Conservation (phyloP, 2,113 vertebrate genomes). For the Esox niger region DNA sequence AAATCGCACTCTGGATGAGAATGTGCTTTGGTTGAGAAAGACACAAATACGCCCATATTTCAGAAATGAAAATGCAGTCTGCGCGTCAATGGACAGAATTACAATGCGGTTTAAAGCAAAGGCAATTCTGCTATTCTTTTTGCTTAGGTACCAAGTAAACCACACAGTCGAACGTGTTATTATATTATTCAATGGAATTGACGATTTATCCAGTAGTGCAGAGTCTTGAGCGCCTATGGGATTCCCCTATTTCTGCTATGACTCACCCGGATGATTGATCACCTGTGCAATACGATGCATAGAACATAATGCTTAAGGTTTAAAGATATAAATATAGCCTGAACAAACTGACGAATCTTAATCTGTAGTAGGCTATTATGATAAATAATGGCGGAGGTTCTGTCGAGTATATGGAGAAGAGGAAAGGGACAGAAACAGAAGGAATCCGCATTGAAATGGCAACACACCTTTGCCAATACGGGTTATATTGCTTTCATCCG, state of each 20-base stretch:
- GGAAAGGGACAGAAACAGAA: not conserved
- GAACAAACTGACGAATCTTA: not conserved
- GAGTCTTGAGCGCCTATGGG: conserved; percentile 5
- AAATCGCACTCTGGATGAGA: not conserved
- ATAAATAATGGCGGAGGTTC: conserved; percentile 38
- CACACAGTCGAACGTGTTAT: not conserved
- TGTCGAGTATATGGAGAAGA: not conserved
- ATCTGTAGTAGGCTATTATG: not conserved
- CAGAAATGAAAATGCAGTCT: conserved; percentile 14
- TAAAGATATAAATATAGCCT: not conserved
- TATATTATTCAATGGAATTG: not conserved
- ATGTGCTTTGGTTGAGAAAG: conserved; percentile 12
- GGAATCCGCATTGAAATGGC: conserved; percentile 31
- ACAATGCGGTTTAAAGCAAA: too few relatives aligned
- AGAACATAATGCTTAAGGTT: conserved; percentile 33
- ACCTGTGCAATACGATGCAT: conserved; percentile 34
- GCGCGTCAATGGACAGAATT: conserved; percentile 24
- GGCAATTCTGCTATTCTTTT: not conserved
- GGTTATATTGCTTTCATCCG: not conserved
- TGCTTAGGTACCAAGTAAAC: not conserved
- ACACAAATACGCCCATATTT: conserved; percentile 45
- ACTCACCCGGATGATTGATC: conserved; percentile 61
- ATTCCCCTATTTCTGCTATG: conserved; percentile 40
- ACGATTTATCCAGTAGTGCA: not conserved
- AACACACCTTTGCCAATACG: not conserved